phyloP scores from a whole-genome alignment of 2,113 vertebrate species.

The Isurus oxyrinchus region DNA sequence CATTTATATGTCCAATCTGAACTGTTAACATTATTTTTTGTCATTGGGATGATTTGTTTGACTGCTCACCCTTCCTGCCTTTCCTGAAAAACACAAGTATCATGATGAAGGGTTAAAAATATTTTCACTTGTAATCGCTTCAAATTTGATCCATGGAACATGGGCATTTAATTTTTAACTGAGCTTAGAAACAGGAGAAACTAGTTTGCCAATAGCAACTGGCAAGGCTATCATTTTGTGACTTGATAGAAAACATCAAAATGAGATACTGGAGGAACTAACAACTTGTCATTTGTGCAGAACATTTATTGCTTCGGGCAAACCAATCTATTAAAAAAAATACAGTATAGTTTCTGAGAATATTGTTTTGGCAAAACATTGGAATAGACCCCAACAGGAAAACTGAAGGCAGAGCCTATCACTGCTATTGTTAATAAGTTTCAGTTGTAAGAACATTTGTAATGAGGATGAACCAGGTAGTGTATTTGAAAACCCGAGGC shows the following conservation, averaged over 20 bases:
- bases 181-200: not conserved
- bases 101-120: not conserved
- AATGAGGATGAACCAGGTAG: not conserved
- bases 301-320: not conserved
- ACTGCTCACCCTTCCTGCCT: not conserved
- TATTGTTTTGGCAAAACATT: not conserved
- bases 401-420: not conserved
- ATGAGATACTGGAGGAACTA: not conserved
- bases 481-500: not conserved
- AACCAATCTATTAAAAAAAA: slow-evolving; percentile 9
- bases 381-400: not conserved
- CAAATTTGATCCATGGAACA: not conserved
- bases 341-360: not conserved
- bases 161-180: not conserved
- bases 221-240: not conserved
- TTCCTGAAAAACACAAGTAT: not conserved
- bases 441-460: not conserved
- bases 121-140: not conserved
- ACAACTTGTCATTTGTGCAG: not conserved
- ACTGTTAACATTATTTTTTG: slow-evolving; percentile 26
- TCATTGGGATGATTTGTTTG: not conserved
- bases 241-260: slow-evolving; percentile 24
- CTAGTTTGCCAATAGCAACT: not conserved
- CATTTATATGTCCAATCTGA: slow-evolving; percentile 42
- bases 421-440: not conserved